These are phyloP conservation scores for Cheiracanthium punctorium DNA, from an alignment of 2,888 invertebrate genomes.

Conservation along the genomic window DNA sequence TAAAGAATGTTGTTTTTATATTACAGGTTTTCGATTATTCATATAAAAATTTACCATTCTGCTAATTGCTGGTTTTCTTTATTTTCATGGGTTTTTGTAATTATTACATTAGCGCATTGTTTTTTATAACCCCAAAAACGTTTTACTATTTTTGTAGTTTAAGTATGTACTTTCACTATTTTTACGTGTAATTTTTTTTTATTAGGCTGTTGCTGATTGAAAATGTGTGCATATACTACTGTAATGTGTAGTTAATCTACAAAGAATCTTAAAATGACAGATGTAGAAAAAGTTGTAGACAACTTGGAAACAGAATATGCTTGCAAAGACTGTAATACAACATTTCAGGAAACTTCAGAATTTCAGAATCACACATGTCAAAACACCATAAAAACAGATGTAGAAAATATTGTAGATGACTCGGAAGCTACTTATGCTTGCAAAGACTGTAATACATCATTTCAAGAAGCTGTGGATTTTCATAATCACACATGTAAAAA, in stretches of 20 bases:
- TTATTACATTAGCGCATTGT: no score
- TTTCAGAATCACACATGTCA: not conserved
- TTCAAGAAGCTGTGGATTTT: not conserved
- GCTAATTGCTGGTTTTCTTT: no score
- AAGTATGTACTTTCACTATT: no score
- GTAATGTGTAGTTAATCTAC: not conserved
- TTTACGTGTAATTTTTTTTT: not conserved
- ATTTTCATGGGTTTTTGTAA: no score
- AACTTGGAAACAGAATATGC: not conserved
- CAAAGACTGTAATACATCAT: not conserved
- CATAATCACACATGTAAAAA: not conserved
- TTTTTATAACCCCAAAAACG: no score
- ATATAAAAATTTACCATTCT: no score
- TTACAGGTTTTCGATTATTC: no score
- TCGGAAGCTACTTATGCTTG: not conserved
- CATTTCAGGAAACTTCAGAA: not conserved
- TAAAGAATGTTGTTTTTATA: no score
- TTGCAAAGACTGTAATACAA: not conserved
- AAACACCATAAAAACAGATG: no score
- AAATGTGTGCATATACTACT: not conserved
- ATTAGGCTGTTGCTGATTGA: not conserved
- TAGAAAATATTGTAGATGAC: no score
- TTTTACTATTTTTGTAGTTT: no score
- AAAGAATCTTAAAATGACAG: not conserved
- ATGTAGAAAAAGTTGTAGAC: not conserved